A percentile compares a stretch with the other conserved stretches of the same genome.
phyloP scores from a whole-genome alignment of 2,888 invertebrate species.

The Ferdinandea cuprea region DNA sequence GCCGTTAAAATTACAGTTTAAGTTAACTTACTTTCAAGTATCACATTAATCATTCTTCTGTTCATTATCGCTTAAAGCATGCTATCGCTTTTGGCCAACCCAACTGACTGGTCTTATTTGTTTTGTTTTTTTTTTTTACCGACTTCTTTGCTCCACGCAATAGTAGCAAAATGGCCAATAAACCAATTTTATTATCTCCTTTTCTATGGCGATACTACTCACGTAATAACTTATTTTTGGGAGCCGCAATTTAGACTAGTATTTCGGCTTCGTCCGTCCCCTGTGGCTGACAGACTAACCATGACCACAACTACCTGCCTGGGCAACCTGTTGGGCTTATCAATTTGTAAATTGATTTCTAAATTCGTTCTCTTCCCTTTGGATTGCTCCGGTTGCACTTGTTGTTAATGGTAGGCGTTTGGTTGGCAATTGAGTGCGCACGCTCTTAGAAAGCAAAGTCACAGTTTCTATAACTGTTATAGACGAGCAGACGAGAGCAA shows the following conservation, averaged over 20 bases:
- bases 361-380: slow-evolving; percentile 15
- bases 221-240: slow-evolving; percentile 61
- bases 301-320: slow-evolving; percentile 27
- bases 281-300: slow-evolving; percentile 25
- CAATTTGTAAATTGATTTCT: slow-evolving; percentile 62
- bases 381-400: slow-evolving; percentile 3
- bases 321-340: slow-evolving; percentile 56
- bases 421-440: slow-evolving; percentile 23
- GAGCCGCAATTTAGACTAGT: slow-evolving; percentile 15
- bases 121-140: no score
- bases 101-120: no score
- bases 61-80: no score
- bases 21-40: no score
- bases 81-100: no score
- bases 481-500: no score
- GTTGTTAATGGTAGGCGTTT: slow-evolving; percentile 27
- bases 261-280: neutral
- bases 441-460: neutral
- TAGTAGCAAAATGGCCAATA: slow-evolving; percentile 25
- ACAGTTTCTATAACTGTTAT: neutral
- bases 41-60: slow-evolving; percentile 24
- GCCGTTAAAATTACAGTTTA: no score
- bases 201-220: slow-evolving; percentile 3
- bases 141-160: slow-evolving; percentile 37
- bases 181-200: slow-evolving; percentile 37